Percentiles rank a stretch among this genome's conserved stretches.
Conservation (phyloP, 2,113 vertebrate genomes). For the Hiodon tergisus region DNA sequence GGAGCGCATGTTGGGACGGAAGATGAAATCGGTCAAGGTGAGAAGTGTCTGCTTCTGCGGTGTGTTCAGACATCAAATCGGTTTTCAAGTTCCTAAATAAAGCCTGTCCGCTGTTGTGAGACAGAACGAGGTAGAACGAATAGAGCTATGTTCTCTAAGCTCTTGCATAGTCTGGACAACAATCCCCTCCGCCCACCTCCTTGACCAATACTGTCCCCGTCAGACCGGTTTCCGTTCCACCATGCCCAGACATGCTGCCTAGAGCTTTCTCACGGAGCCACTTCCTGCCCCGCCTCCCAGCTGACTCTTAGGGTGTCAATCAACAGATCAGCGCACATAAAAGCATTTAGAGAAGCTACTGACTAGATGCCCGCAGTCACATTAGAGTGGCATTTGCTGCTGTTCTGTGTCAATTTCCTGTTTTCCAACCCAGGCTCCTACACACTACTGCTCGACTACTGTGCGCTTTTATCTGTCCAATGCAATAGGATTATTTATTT, state of each 20-base stretch:
- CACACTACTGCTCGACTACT: too few relatives aligned
- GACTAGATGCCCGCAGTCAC: background rate
- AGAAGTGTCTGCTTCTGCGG: background rate
- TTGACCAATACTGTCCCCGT: too few relatives aligned
- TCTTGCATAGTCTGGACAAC: too few relatives aligned
- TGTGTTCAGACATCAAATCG: background rate
- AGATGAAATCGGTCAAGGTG: conserved; percentile 90
- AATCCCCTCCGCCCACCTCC: too few relatives aligned
- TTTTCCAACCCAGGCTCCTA: background rate
- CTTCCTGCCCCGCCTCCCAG: background rate
- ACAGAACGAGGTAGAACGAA: too few relatives aligned
- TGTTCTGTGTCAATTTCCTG: background rate
- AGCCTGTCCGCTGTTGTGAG: too few relatives aligned
- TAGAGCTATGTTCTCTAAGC: too few relatives aligned
- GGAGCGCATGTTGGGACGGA: conserved; percentile 88
- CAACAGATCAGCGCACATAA: background rate
- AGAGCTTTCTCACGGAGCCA: background rate
- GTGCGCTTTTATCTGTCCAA: too few relatives aligned
- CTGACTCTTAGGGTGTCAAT: background rate
- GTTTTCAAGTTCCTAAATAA: too few relatives aligned
- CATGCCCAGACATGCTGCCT: too few relatives aligned
- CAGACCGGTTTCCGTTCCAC: too few relatives aligned
- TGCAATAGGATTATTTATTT: background rate
- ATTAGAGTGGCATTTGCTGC: background rate
- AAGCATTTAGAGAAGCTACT: background rate